A percentile compares a stretch with the other conserved stretches of the same genome.
These are phyloP conservation scores for Dusona sp. DNA, from an alignment of 2,888 invertebrate genomes.

Conservation along the genomic window DNA sequence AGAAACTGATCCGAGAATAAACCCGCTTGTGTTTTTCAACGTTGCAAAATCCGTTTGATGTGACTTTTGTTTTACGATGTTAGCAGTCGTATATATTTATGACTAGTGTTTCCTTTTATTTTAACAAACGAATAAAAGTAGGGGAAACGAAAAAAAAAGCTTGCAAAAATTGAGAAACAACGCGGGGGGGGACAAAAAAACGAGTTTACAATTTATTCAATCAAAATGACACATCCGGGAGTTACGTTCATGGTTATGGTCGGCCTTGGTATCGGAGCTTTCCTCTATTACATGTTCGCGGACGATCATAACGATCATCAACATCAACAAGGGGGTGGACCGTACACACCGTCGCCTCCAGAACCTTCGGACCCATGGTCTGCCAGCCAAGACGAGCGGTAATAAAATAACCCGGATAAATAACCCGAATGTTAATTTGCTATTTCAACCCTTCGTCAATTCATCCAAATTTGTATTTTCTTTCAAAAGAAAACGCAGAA, in stretches of 20 bases:
- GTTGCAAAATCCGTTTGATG: not conserved
- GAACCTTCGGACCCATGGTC: constrained; percentile 23
- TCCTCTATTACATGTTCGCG: constrained; percentile 74
- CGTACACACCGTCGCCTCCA: not conserved
- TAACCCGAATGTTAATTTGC: not conserved
- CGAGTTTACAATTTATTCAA: not conserved
- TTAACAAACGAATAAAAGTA: not conserved
- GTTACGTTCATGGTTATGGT: constrained; percentile 73
- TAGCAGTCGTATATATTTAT: not conserved
- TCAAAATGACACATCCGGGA: constrained; percentile 73
- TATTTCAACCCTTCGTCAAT: not conserved
- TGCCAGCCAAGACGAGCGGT: constrained; percentile 31
- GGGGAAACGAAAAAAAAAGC: not conserved
- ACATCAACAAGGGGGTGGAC: constrained; percentile 48
- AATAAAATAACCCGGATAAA: constrained; percentile 3
- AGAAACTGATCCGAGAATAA: not conserved
- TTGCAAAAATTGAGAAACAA: not conserved
- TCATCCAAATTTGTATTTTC: not conserved
- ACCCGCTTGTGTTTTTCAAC: too few species aligned
- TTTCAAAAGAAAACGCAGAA: constrained; percentile 60
- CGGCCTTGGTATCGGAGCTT: constrained; percentile 73
- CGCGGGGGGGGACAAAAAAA: not conserved
- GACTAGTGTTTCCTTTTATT: not conserved
- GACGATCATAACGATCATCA: constrained; percentile 60
- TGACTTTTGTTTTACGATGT: not conserved